Conservation (phyloP, 2,888 invertebrate genomes). For the Bellardia pandia region DNA sequence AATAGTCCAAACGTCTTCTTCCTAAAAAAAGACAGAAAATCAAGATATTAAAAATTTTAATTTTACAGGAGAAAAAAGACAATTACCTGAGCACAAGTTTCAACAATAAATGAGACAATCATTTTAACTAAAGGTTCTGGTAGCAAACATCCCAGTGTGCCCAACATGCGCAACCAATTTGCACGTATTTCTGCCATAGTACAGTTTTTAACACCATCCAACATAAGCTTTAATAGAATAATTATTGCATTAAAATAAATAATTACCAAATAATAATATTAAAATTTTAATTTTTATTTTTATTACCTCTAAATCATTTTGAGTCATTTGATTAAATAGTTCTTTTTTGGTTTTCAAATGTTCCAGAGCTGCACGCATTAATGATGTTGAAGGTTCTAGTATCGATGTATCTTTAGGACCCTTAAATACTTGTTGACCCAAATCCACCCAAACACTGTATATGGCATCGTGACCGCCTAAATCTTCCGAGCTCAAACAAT, state of each 20-base stretch:
- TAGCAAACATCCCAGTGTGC: slow-evolving; percentile 85
- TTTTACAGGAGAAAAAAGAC: background rate
- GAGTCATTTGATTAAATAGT: slow-evolving; percentile 86
- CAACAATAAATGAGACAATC: slow-evolving; percentile 87
- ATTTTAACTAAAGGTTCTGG: slow-evolving; percentile 79
- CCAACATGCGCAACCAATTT: slow-evolving; percentile 87
- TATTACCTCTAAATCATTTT: slow-evolving; percentile 86
- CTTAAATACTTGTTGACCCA: slow-evolving; percentile 87
- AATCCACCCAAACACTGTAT: slow-evolving; percentile 88
- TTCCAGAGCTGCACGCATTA: slow-evolving; percentile 90
- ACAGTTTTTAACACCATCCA: slow-evolving; percentile 85
- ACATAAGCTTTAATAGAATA: slow-evolving; percentile 82
- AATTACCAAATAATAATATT: background rate
- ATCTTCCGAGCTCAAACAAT: slow-evolving; percentile 86
- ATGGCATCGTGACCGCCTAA: slow-evolving; percentile 88
- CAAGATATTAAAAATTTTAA: background rate
- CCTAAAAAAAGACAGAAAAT: slow-evolving; percentile 81
- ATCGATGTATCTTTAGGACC: slow-evolving; percentile 85
- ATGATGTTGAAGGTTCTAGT: slow-evolving; percentile 89
- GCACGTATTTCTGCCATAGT: slow-evolving; percentile 86
- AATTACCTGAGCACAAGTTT: slow-evolving; percentile 83
- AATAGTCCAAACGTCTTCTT: slow-evolving; percentile 88
- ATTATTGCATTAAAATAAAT: background rate
- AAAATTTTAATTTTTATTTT: no score
- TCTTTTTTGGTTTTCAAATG: slow-evolving; percentile 86